These are phyloP conservation scores for Planiliza haematocheilus DNA, from an alignment of 2,113 vertebrate genomes.

Conservation along the genomic window DNA sequence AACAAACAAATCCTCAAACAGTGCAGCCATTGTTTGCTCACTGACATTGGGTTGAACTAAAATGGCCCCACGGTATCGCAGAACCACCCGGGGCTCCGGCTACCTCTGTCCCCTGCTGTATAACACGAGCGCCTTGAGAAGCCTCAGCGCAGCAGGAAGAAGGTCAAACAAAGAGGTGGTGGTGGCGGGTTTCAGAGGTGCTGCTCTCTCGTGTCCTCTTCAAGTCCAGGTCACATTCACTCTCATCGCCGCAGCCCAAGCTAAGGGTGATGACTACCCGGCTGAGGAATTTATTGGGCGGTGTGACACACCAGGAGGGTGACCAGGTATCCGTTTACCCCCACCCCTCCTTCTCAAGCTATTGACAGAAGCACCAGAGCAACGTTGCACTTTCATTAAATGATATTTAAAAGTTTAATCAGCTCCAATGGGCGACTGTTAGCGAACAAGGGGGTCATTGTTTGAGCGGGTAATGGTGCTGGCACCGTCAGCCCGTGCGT, in stretches of 20 bases:
- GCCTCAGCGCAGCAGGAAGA: constrained; percentile 1
- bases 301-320: constrained; percentile 69
- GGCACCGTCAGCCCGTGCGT: constrained; percentile 22
- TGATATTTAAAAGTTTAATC: constrained; percentile 89
- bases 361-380: constrained; percentile 71
- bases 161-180: constrained; percentile 29
- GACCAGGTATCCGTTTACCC: constrained; percentile 82
- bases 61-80: constrained; percentile 22
- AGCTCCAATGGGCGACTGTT: constrained; percentile 83
- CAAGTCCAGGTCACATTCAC: constrained; percentile 49
- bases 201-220: constrained; percentile 17
- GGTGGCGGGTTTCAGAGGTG: constrained; percentile 40
- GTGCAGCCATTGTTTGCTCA: constrained; percentile 52
- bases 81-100: neutral
- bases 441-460: constrained; percentile 82
- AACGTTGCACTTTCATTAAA: constrained; percentile 83
- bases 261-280: constrained; percentile 37
- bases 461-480: constrained; percentile 66
- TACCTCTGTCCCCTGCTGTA: constrained; percentile 7
- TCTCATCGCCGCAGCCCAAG: constrained; percentile 48
- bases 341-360: constrained; percentile 49
- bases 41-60: constrained; percentile 40
- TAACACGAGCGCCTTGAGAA: constrained; percentile 34
- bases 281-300: constrained; percentile 40
- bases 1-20: constrained; percentile 51